Evolutionary conservation across 1,140 invertebrate species (phyloP).

Genomic region (Leptestheria dahalacensis): DNA sequence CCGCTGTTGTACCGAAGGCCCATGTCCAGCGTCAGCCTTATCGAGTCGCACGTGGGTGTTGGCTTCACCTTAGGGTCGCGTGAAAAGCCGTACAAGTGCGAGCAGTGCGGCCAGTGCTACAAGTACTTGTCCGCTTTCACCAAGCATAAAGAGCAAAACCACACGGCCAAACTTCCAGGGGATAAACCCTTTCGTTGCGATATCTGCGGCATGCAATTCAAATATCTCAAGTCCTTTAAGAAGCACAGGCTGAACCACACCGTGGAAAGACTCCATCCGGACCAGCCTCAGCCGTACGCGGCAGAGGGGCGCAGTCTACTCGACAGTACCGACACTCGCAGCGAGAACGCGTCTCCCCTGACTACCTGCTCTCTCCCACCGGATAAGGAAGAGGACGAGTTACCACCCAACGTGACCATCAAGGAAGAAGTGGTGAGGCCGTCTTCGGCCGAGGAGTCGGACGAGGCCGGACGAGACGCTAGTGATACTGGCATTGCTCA

Average conservation of each 20-base stretch:
- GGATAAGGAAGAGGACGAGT: not conserved
- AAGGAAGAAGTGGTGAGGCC: not conserved
- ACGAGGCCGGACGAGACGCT: not conserved
- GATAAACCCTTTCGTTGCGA: slow-evolving; percentile 79
- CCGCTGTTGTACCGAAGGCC: slow-evolving; percentile 10
- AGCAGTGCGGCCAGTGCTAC: slow-evolving; percentile 77
- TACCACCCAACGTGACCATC: not conserved
- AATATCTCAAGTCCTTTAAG: slow-evolving; percentile 74
- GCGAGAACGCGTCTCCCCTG: not conserved
- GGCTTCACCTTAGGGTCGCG: slow-evolving; percentile 28
- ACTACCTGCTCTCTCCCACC: not conserved
- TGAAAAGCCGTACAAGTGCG: slow-evolving; percentile 79
- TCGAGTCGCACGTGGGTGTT: slow-evolving; percentile 20
- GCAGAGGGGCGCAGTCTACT: not conserved
- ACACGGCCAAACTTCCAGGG: slow-evolving; percentile 62
- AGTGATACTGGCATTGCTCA: not conserved
- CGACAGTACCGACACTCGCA: not conserved
- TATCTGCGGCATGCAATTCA: slow-evolving; percentile 76
- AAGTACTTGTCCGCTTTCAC: slow-evolving; percentile 73
- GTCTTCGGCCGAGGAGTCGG: not conserved
- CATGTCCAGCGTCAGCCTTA: slow-evolving; percentile 12
- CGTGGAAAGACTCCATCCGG: slow-evolving; percentile 49
- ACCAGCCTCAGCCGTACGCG: slow-evolving; percentile 3
- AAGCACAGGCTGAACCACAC: slow-evolving; percentile 75
- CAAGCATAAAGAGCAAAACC: slow-evolving; percentile 75